phyloP scores from a whole-genome alignment of 2,888 invertebrate species.

The Pyrrhia umbra region DNA sequence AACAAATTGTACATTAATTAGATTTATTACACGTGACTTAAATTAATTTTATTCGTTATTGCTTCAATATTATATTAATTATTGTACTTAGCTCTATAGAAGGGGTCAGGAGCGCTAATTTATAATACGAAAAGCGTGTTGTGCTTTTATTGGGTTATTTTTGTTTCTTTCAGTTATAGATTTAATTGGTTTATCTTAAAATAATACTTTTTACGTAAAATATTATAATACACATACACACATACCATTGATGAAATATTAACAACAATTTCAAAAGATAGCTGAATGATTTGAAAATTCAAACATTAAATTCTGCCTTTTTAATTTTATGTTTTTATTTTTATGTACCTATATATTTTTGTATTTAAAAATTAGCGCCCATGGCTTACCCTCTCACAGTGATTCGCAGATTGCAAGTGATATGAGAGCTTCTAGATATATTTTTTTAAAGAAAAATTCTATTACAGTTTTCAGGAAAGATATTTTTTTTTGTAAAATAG shows the following conservation, averaged over 20 bases:
- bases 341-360: background rate
- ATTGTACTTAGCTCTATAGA: slow-evolving; percentile 84
- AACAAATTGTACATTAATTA: slow-evolving; percentile 71
- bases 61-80: slow-evolving; percentile 76
- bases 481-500: slow-evolving; percentile 53
- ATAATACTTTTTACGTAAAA: too few species aligned
- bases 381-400: slow-evolving; percentile 49
- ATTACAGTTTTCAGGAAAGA: slow-evolving; percentile 45
- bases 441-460: slow-evolving; percentile 45
- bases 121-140: too few species aligned
- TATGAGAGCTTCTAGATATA: slow-evolving; percentile 63
- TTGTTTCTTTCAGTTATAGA: too few species aligned
- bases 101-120: slow-evolving; percentile 38
- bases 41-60: slow-evolving; percentile 69
- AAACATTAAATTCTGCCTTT: too few species aligned
- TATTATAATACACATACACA: too few species aligned
- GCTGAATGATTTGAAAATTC: too few species aligned
- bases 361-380: slow-evolving; percentile 33
- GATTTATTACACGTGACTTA: slow-evolving; percentile 77
- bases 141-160: too few species aligned
- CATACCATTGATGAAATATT: too few species aligned
- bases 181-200: too few species aligned
- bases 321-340: too few species aligned
- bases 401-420: slow-evolving; percentile 62
- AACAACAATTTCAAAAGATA: too few species aligned